Evolutionary conservation across 2,888 invertebrate species (phyloP).

Genomic region (Sepioteuthis lessoniana): DNA sequence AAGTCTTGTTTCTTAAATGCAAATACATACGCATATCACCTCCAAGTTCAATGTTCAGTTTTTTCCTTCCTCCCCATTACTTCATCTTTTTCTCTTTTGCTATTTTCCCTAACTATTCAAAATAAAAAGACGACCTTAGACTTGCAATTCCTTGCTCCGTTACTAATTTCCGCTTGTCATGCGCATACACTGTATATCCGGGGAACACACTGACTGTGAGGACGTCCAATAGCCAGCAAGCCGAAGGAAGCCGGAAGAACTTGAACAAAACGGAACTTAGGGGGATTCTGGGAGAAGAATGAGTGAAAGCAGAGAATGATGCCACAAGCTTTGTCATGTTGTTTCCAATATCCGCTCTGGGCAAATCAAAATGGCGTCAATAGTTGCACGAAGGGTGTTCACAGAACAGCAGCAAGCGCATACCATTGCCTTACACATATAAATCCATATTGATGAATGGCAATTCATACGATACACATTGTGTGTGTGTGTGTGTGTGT

Average conservation of each 20-base stretch:
- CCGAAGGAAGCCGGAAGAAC: slow-evolving; percentile 33
- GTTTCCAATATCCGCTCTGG: slow-evolving; percentile 10
- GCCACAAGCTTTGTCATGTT: slow-evolving; percentile 33
- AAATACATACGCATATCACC: not conserved
- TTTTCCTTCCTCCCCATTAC: not conserved
- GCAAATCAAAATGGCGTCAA: not conserved
- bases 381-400: not conserved
- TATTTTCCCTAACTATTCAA: not conserved
- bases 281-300: slow-evolving; percentile 33
- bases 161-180: slow-evolving; percentile 23
- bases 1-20: not conserved
- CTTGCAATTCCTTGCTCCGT: not conserved
- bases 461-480: not conserved
- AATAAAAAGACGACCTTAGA: slow-evolving; percentile 9
- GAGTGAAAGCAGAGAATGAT: not conserved
- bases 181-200: not conserved
- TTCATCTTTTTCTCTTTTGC: too few relatives aligned
- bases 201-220: not conserved
- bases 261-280: slow-evolving; percentile 13
- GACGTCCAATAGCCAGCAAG: not conserved
- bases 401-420: not conserved
- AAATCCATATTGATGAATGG: not conserved
- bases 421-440: not conserved
- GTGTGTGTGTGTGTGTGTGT: too few relatives aligned
- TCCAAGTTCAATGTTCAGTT: not conserved